A percentile compares a stretch with the other conserved stretches of the same genome.
These are phyloP conservation scores for Pungitius pungitius DNA, from an alignment of 2,113 vertebrate species.

Conservation along the genomic window DNA sequence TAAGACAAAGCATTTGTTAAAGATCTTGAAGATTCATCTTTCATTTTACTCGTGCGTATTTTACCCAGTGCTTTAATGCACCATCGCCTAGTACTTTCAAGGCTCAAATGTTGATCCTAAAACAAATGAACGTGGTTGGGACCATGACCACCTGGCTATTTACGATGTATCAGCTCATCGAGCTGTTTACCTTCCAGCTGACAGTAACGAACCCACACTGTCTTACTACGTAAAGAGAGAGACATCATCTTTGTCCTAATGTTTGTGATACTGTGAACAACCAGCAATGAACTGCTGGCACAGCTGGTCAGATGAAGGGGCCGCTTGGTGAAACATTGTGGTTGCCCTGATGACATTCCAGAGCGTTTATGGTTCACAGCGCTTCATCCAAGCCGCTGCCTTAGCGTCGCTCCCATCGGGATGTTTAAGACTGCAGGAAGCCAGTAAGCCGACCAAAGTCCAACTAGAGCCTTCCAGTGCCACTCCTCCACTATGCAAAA, in stretches of 20 bases:
- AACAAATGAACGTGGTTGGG: background rate
- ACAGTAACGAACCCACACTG: background rate
- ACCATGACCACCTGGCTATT: background rate
- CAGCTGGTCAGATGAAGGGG: background rate
- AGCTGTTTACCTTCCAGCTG: background rate
- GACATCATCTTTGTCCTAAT: background rate
- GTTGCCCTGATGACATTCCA: background rate
- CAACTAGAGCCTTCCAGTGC: background rate
- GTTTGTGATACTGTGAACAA: background rate
- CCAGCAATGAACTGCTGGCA: background rate
- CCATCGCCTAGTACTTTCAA: too few species aligned
- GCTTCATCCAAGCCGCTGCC: background rate
- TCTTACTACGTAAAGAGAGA: background rate
- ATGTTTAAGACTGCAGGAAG: background rate
- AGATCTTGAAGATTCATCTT: background rate
- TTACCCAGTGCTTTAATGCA: background rate
- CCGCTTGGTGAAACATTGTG: background rate
- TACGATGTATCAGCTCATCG: background rate
- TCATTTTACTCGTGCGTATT: background rate
- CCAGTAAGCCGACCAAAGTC: background rate
- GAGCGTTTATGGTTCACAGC: background rate
- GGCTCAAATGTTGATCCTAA: background rate
- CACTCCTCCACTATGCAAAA: background rate
- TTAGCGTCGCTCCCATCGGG: background rate
- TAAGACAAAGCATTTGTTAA: background rate